A percentile compares a stretch with the other conserved stretches of the same genome.
phyloP scores from a whole-genome alignment of 2,797 vertebrate genomes.

The Manis javanica region DNA sequence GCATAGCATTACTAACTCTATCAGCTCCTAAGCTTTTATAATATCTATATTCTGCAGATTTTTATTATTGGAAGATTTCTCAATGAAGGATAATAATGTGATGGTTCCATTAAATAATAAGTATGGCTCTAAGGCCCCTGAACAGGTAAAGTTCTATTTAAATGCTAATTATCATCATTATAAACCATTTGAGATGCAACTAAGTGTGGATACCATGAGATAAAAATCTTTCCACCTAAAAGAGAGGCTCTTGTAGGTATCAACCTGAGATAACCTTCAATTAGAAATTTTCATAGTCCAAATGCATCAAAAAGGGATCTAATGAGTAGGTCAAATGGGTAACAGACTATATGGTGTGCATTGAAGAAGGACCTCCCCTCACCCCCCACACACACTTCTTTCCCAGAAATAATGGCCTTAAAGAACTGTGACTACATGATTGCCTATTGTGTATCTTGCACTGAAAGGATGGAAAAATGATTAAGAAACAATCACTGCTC shows the following conservation, averaged over 20 bases:
- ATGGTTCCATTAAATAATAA: conserved; percentile 63
- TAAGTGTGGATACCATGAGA: conserved; percentile 50
- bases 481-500: neutral
- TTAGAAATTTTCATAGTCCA: conserved; percentile 48
- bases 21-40: neutral
- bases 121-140: neutral
- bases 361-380: neutral
- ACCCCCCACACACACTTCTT: neutral
- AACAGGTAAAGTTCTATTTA: conserved; percentile 70
- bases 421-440: neutral
- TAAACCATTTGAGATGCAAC: conserved; percentile 59
- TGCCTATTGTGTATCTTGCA: neutral
- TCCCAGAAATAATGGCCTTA: neutral
- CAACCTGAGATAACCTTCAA: conserved; percentile 29
- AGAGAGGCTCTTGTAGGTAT: neutral
- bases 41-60: conserved; percentile 1
- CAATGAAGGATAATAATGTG: conserved; percentile 56
- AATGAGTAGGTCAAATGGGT: neutral
- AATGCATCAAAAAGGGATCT: neutral
- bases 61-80: conserved; percentile 67
- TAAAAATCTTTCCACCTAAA: conserved; percentile 64
- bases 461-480: neutral
- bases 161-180: conserved; percentile 74
- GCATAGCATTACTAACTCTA: conserved; percentile 10
- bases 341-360: neutral